Percentiles rank a stretch among this genome's conserved stretches.
These are phyloP conservation scores for Bursaphelenchus okinawaensis DNA, from an alignment of 2,888 invertebrate species.

Conservation along the genomic window DNA sequence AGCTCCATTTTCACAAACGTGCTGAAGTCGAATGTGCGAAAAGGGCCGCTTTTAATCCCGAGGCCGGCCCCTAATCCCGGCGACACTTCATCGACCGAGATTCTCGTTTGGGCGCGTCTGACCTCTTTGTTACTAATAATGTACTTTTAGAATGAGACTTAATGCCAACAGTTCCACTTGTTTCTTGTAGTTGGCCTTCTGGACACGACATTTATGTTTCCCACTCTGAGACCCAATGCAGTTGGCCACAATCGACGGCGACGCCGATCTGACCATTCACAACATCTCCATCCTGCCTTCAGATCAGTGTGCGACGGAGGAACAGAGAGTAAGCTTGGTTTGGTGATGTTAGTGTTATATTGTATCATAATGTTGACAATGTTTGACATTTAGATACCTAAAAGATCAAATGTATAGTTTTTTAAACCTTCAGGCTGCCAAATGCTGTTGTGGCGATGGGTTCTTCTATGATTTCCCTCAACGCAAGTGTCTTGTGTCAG, in stretches of 20 bases:
- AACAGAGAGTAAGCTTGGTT: slow-evolving; percentile 42
- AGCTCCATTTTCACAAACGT: background rate
- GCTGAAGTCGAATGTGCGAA: background rate
- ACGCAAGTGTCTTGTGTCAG: slow-evolving; percentile 50
- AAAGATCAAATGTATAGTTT: too few relatives aligned
- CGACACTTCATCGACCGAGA: background rate
- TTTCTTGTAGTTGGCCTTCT: background rate
- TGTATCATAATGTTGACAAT: too few relatives aligned
- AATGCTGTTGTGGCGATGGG: slow-evolving; percentile 56
- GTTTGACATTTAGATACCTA: too few relatives aligned
- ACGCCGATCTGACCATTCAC: slow-evolving; percentile 53
- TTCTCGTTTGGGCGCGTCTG: background rate
- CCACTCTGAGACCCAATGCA: slow-evolving; percentile 34
- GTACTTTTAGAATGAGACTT: too few relatives aligned
- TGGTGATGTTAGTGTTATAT: slow-evolving; percentile 2
- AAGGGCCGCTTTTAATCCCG: background rate
- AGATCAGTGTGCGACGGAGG: slow-evolving; percentile 57
- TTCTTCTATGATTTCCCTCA: slow-evolving; percentile 54
- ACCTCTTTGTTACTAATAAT: too few relatives aligned
- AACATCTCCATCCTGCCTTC: slow-evolving; percentile 56
- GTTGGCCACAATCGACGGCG: slow-evolving; percentile 51
- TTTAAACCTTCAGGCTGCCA: slow-evolving; percentile 39
- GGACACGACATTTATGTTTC: slow-evolving; percentile 10
- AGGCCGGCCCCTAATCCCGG: background rate
- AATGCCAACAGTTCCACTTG: too few relatives aligned